Evolutionary conservation across 2,113 vertebrate species (phyloP).

Genomic region (Oncorhynchus keta): DNA sequence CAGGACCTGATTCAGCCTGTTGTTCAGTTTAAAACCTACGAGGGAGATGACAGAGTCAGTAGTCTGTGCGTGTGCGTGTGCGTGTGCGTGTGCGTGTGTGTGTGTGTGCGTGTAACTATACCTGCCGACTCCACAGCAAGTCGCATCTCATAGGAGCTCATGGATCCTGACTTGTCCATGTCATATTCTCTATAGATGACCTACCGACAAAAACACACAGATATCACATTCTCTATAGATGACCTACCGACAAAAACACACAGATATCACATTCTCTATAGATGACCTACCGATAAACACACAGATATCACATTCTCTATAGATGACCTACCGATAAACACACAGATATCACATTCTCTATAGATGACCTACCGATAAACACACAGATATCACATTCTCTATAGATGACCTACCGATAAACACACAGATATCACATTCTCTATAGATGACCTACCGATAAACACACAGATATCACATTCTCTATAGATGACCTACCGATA

Average conservation of each 20-base stretch:
- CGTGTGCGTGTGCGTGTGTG: neutral
- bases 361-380: neutral
- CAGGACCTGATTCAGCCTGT: constrained; percentile 84
- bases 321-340: too few species aligned
- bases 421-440: neutral
- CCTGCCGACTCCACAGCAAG: constrained; percentile 89
- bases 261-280: neutral
- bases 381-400: neutral
- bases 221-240: neutral
- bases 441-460: neutral
- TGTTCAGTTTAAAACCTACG: constrained; percentile 90
- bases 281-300: too few species aligned
- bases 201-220: constrained; percentile 57
- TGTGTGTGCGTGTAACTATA: constrained; percentile 41
- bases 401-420: neutral
- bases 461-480: neutral
- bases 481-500: neutral
- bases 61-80: neutral
- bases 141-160: constrained; percentile 95
- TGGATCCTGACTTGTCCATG: constrained; percentile 86
- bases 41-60: constrained; percentile 4
- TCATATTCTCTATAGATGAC: constrained; percentile 83
- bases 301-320: neutral
- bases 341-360: neutral
- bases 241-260: too few species aligned